Base-by-base conservation (phyloP, 2,113 vertebrate species). In the Epinephelus cyanopodus region DNA sequence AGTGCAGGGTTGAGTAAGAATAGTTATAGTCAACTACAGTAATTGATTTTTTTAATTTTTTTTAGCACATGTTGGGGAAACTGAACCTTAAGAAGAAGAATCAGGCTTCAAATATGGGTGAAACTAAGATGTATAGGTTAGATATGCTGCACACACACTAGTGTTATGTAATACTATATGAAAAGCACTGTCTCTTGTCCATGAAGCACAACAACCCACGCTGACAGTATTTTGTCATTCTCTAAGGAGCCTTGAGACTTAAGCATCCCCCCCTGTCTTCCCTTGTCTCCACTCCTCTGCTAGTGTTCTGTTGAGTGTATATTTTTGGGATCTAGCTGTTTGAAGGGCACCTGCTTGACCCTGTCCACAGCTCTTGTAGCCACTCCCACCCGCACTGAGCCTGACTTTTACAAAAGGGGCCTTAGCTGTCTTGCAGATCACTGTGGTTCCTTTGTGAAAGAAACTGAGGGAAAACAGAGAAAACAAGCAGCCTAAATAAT, bases 291-390 rank as follows among this genome's bases (percentile, higher is more conserved):
- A 6, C 37, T 63, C 15, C 42, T 76, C 52, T 84, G 48, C 58
- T n/a, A 58, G 13, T 91, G 92, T 89, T 95, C 89, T 94, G 93
- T 95, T 94, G 89, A 52, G 11, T 54, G 74, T 48, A 72, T 97
- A 96, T 97, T 96, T 96, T 95, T 96, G 94, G 94, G 61, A 72
- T 78, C 86, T 87, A 87, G n/a, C 72, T 45, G 1, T 61, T 47
- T 33, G 39, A 63, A 82, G 80, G 84, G 73, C 96, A 97, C 95
- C 96, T 97, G 96, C 92, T 92, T 17, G 89, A 90, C 83, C 93
- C 91, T 87, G 73, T 96, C 95, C 93, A 90, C 85, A 23, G 5
- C 62, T 50, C 27, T 14, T 10, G 81, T 68, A 91, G 85, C 52
- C 81, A 94, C 93, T 94, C 90, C 92, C 17, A 52, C 37, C 53